Percentiles rank a stretch among this genome's conserved stretches.
Evolutionary conservation across 2,113 vertebrate species (phyloP).

Genomic region (Petrocephalus zakoni): DNA sequence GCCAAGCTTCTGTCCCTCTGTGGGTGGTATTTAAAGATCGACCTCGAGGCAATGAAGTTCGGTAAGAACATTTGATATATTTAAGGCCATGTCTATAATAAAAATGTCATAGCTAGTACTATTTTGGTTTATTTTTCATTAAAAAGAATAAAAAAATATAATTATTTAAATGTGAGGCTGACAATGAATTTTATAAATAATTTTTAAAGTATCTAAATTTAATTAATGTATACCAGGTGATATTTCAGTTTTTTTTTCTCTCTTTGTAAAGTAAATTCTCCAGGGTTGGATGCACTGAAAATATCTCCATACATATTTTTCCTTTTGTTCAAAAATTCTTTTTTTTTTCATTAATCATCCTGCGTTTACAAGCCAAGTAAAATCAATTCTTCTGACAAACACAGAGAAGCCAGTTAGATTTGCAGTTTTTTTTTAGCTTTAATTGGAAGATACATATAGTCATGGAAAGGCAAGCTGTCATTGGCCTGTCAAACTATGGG

Average conservation of each 20-base stretch:
- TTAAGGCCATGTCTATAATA: not conserved
- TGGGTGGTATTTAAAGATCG: not conserved
- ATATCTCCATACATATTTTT: not conserved
- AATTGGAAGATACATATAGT: not conserved
- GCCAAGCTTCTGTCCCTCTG: not conserved
- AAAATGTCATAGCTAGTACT: not conserved
- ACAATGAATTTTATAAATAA: not conserved
- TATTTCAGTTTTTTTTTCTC: not conserved
- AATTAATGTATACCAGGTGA: not conserved
- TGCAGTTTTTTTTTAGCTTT: not conserved
- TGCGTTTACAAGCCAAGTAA: not conserved
- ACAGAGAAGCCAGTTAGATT: not conserved
- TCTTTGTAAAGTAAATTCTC: not conserved
- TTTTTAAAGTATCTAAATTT: not conserved
- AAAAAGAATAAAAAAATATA: too few species aligned
- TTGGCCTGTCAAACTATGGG: not conserved
- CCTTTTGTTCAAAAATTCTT: slow-evolving; percentile 10
- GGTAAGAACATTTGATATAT: not conserved
- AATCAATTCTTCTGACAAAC: not conserved
- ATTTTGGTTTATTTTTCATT: not conserved
- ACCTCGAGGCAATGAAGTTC: not conserved
- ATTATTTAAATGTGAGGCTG: not conserved
- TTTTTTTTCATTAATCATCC: not conserved
- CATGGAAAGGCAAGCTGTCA: not conserved
- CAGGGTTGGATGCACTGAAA: not conserved